Evolutionary conservation across 2,888 invertebrate genomes (phyloP).

Genomic region (Scelioninae gen. 1): DNA sequence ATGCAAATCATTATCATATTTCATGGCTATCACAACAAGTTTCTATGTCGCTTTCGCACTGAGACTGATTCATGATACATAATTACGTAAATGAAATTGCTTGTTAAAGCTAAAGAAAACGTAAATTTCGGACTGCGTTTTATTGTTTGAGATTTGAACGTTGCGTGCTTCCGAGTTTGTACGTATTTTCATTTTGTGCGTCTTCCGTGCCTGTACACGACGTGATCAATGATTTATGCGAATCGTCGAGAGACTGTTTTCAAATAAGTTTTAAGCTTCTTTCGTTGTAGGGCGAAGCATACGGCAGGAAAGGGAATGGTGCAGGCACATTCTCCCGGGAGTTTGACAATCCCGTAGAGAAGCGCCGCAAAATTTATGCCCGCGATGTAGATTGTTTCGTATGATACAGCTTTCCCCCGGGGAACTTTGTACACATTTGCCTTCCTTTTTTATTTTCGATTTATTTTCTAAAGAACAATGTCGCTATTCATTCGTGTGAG

Average conservation of each 20-base stretch:
- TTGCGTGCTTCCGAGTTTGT: slow-evolving; percentile 31
- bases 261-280: slow-evolving; percentile 72
- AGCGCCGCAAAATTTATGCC: slow-evolving; percentile 69
- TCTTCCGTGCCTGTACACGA: slow-evolving; percentile 42
- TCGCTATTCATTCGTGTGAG: slow-evolving; percentile 60
- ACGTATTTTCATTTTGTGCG: slow-evolving; percentile 64
- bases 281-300: slow-evolving; percentile 68
- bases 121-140: not conserved
- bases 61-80: too few relatives aligned
- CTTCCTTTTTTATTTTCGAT: slow-evolving; percentile 58
- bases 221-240: slow-evolving; percentile 72
- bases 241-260: slow-evolving; percentile 68
- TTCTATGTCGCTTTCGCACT: too few relatives aligned
- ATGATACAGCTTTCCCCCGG: slow-evolving; percentile 61
- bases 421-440: slow-evolving; percentile 67
- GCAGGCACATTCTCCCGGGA: too few relatives aligned
- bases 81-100: too few relatives aligned
- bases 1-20: too few relatives aligned
- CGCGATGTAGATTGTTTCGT: slow-evolving; percentile 70
- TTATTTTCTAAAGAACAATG: slow-evolving; percentile 68
- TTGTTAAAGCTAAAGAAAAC: not conserved
- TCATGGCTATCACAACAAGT: too few relatives aligned
- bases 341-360: too few relatives aligned
- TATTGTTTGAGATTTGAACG: slow-evolving; percentile 7
- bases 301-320: too few relatives aligned